These are phyloP conservation scores for Aphelocoma californica DNA, from an alignment of 2,797 vertebrate species.

Conservation along the genomic window DNA sequence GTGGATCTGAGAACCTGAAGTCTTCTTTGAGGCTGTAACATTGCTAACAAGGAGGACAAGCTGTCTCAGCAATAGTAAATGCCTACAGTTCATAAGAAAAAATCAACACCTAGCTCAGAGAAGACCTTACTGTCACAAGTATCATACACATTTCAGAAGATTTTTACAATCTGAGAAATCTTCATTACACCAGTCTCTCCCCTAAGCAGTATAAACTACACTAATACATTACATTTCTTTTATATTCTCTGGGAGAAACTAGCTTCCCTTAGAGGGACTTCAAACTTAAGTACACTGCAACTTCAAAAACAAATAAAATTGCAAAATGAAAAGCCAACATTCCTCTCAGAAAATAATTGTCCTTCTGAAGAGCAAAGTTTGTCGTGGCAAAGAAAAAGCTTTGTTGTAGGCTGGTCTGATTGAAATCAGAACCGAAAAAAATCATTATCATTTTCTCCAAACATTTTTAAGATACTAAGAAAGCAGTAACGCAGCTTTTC, in stretches of 20 bases:
- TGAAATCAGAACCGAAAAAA: background rate
- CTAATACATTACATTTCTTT: background rate
- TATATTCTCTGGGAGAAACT: background rate
- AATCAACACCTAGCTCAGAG: background rate
- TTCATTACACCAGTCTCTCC: background rate
- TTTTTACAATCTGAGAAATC: background rate
- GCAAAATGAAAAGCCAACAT: background rate
- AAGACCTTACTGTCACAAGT: background rate
- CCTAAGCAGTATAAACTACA: background rate
- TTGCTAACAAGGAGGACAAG: background rate
- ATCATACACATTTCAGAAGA: background rate
- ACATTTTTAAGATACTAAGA: background rate
- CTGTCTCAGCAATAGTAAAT: background rate
- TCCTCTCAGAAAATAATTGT: background rate
- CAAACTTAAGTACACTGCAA: background rate
- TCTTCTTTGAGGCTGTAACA: background rate
- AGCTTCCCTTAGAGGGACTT: background rate
- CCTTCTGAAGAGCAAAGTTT: background rate
- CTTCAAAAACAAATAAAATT: background rate
- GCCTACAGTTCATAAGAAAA: rapidly evolving
- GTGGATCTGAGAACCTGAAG: background rate
- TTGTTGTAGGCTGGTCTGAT: background rate
- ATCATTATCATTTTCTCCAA: background rate
- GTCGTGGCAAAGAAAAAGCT: background rate
- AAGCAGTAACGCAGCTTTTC: background rate